Evolutionary conservation across 1,140 invertebrate genomes (phyloP).

Genomic region (Zaprionus inermis): DNA sequence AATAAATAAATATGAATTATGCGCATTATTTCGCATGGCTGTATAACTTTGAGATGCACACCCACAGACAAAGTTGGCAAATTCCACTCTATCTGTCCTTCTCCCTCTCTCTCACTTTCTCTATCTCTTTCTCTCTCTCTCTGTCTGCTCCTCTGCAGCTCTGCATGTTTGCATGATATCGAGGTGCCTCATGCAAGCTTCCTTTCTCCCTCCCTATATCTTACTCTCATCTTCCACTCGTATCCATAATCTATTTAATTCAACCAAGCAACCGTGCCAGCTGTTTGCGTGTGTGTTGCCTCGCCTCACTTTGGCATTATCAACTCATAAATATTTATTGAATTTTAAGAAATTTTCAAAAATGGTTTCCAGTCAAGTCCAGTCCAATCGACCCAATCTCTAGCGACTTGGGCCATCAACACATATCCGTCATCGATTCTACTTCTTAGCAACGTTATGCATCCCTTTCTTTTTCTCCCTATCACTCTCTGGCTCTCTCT

Average conservation of each 20-base stretch:
- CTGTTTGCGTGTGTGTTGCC: conserved; percentile 43
- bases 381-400: conserved; percentile 11
- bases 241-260: conserved; percentile 79
- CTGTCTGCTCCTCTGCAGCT: not conserved
- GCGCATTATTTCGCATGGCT: conserved; percentile 61
- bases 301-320: conserved; percentile 65
- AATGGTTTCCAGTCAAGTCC: conserved; percentile 28
- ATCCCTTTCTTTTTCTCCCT: not conserved
- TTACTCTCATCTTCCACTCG: conserved; percentile 14
- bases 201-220: conserved; percentile 3
- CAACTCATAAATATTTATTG: conserved; percentile 83
- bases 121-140: not conserved
- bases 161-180: too few species aligned
- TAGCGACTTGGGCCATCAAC: conserved; percentile 37
- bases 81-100: conserved; percentile 18
- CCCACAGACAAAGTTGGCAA: conserved; percentile 13
- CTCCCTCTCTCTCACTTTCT: not conserved
- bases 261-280: conserved; percentile 68
- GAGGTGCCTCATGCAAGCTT: too few species aligned
- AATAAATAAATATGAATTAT: conserved; percentile 75
- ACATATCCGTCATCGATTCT: conserved; percentile 55
- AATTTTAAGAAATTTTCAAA: conserved; percentile 83
- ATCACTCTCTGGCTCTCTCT: not conserved
- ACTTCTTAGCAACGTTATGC: conserved; percentile 22
- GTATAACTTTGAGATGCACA: conserved; percentile 51